Conservation (phyloP, 2,113 vertebrate genomes). For the Prietella phreatophila region DNA sequence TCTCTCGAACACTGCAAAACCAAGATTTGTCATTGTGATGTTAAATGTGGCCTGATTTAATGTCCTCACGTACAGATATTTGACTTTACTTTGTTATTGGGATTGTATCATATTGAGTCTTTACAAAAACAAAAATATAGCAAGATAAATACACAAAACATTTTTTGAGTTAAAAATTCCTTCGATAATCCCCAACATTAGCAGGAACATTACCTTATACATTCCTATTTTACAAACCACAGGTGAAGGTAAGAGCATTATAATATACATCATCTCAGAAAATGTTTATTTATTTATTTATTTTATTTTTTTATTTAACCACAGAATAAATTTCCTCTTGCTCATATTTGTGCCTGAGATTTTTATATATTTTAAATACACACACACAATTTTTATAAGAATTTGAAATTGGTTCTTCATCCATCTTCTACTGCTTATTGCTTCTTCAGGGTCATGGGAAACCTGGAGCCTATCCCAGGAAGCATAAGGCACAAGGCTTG, state of each 20-base stretch:
- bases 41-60: neutral
- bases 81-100: neutral
- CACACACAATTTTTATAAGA: neutral
- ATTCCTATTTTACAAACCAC: neutral
- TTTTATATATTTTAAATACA: neutral
- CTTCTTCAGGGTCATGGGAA: too few relatives aligned
- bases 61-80: neutral
- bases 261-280: too few relatives aligned
- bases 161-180: neutral
- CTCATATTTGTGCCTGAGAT: neutral
- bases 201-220: neutral
- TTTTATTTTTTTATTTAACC: too few relatives aligned
- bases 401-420: neutral
- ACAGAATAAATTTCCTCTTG: neutral
- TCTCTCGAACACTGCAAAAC: neutral
- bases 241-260: too few relatives aligned
- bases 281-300: too few relatives aligned
- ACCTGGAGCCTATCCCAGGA: too few relatives aligned
- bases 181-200: neutral
- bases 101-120: neutral
- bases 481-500: too few relatives aligned
- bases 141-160: neutral
- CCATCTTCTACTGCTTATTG: too few relatives aligned
- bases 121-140: neutral
- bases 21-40: neutral